Evolutionary conservation across 2,888 invertebrate species (phyloP), one percentile per base, ranked within the genome.

Genomic region (Drosophila setosimentum): DNA sequence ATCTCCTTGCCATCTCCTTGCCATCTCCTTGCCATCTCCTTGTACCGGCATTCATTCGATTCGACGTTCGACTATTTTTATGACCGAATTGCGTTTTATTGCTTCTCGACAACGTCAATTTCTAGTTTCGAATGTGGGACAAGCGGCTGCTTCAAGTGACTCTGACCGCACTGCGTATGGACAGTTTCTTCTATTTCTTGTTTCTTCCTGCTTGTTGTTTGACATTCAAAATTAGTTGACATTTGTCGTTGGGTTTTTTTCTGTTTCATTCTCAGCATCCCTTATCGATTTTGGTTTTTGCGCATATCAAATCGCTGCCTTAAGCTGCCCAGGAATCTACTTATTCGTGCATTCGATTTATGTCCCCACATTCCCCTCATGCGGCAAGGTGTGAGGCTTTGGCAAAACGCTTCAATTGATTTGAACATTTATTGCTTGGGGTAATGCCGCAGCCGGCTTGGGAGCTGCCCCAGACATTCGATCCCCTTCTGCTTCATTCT

Each of bases 1-100:
- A 37, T 51, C 50, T 40, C n/a, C 55, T 29, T 55, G 40, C 40
- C 40, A 37, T 51, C 50, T 30, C 54, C 69, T 59, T 57, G 62
- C 59, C 32, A 33, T 30, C 33, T 24, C 5, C 18, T 40, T 16
- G 11, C n/a, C n/a, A 42, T 51, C 51, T 32, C 55, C 68, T 57
- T 55, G 60, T 55, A 55, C 68, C 65, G 69, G 62, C 78, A 75
- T 76, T 78, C 67, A 83, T 65, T 78, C 64, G 68, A 48, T 54
- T 50, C 74, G 64, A 80, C 83, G 88, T 87, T 82, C 71, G 87
- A 88, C 89, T 86, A 88, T 87, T 87, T 87, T 87, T 87, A 87
- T 87, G 90, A 88, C 90, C 90, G 82, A 90, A 90, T 86, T 89
- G 91, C 87, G 89, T 89, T 91, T 90, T 91, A 90, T 91, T 89